A percentile compares a stretch with the other conserved stretches of the same genome.
These are phyloP conservation scores for Alitta virens DNA, from an alignment of 2,888 invertebrate species.

Conservation along the genomic window DNA sequence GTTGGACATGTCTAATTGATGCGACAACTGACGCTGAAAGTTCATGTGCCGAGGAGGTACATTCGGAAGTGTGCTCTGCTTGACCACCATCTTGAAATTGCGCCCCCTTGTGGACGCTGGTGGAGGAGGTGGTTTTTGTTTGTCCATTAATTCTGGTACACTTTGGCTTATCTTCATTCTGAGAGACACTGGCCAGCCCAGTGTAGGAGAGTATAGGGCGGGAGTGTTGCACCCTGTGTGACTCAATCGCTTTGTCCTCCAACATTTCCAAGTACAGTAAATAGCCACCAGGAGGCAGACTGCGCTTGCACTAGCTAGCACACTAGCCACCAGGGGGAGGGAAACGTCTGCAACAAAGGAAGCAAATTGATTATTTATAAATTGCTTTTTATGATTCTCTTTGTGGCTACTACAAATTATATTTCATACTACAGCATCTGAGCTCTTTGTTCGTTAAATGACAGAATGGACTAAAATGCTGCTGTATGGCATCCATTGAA, in stretches of 20 bases:
- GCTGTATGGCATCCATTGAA: no score
- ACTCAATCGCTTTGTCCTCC: constrained; percentile 8
- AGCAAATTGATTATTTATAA: not conserved
- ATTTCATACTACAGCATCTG: no score
- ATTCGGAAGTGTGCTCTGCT: constrained; percentile 79
- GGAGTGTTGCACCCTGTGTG: not conserved
- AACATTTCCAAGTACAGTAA: constrained; percentile 21
- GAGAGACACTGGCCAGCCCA: not conserved
- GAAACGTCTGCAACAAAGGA: constrained; percentile 17
- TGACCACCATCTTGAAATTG: constrained; percentile 63
- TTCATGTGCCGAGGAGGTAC: constrained; percentile 79
- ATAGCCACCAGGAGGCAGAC: constrained; percentile 13
- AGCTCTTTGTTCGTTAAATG: no score
- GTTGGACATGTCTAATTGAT: constrained; percentile 74
- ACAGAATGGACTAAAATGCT: no score
- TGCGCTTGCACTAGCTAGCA: constrained; percentile 10
- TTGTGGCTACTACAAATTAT: no score
- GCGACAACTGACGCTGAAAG: constrained; percentile 78
- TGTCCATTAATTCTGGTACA: constrained; percentile 43
- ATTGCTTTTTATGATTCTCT: not conserved
- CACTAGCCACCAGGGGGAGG: constrained; percentile 14
- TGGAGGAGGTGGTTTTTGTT: constrained; percentile 2
- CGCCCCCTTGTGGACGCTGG: constrained; percentile 32
- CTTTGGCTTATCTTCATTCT: constrained; percentile 43
- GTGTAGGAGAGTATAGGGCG: not conserved